These are phyloP conservation scores for Subanguina moxae DNA, from an alignment of 1,140 invertebrate species.

Conservation along the genomic window DNA sequence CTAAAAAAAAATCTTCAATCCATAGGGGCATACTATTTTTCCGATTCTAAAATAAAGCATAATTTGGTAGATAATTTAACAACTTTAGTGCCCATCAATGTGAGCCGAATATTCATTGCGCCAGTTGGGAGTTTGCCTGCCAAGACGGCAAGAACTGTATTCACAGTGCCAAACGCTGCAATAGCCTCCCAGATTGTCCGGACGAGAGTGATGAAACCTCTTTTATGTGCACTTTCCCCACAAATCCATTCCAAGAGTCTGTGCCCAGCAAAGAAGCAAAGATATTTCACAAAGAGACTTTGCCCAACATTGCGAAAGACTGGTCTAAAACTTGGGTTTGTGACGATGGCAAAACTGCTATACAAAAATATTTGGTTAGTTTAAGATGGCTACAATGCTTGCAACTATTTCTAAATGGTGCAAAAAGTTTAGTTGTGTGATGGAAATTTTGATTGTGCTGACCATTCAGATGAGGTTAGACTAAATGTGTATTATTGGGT, in stretches of 20 bases:
- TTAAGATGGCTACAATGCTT: too few relatives aligned
- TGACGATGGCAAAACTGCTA: not conserved
- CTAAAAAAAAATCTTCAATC: too few relatives aligned
- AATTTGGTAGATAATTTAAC: too few relatives aligned
- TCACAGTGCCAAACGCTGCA: not conserved
- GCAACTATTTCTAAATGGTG: too few relatives aligned
- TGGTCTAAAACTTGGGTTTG: not conserved
- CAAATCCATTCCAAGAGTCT: not conserved
- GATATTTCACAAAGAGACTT: too few relatives aligned
- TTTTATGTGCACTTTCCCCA: not conserved
- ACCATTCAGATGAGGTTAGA: not conserved
- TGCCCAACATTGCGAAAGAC: too few relatives aligned
- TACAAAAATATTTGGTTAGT: conserved; percentile 1
- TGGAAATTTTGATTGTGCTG: not conserved
- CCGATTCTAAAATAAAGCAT: too few relatives aligned
- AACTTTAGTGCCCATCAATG: not conserved
- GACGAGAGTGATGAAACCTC: not conserved
- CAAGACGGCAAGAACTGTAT: conserved; percentile 1
- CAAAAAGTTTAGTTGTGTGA: not conserved
- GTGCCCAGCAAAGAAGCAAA: too few relatives aligned
- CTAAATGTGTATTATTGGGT: too few relatives aligned
- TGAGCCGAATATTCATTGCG: not conserved
- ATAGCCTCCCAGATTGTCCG: not conserved
- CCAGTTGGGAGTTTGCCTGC: not conserved
- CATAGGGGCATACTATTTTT: too few relatives aligned